Percentiles rank a stretch among this genome's conserved stretches.
phyloP scores from a whole-genome alignment of 2,113 vertebrate species.

The Fulica atra region DNA sequence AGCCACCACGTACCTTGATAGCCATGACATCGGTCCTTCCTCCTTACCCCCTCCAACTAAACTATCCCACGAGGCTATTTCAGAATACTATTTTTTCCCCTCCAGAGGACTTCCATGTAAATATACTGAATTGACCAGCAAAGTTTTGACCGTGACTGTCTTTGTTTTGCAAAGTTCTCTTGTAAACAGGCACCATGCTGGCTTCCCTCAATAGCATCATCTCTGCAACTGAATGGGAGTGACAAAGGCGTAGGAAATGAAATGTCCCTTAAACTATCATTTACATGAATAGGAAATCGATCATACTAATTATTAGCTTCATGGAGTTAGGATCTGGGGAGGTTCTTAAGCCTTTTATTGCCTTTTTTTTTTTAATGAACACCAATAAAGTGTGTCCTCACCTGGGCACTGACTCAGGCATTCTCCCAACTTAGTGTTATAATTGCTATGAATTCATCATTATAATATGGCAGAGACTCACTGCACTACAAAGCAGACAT shows the following conservation, averaged over 20 bases:
- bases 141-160: conserved; percentile 77
- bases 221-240: conserved; percentile 53
- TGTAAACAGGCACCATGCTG: conserved; percentile 72
- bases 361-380: not conserved
- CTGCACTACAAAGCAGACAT: not conserved
- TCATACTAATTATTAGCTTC: conserved; percentile 51
- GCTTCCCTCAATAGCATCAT: conserved; percentile 61
- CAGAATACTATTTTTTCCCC: not conserved
- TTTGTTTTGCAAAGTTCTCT: conserved; percentile 81
- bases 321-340: conserved; percentile 9
- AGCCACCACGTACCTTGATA: not conserved
- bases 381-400: conserved; percentile 46
- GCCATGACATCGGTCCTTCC: not conserved
- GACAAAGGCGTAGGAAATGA: conserved; percentile 75
- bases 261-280: conserved; percentile 4
- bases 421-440: not conserved
- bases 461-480: not conserved
- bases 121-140: conserved; percentile 66
- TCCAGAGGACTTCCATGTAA: conserved; percentile 54
- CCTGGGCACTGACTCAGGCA: not conserved
- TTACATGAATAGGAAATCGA: no score
- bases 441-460: not conserved
- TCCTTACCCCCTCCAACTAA: not conserved
- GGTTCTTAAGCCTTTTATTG: conserved; percentile 60
- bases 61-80: not conserved